Base-by-base conservation (phyloP, 2,888 invertebrate genomes). In the Melieria picta region DNA sequence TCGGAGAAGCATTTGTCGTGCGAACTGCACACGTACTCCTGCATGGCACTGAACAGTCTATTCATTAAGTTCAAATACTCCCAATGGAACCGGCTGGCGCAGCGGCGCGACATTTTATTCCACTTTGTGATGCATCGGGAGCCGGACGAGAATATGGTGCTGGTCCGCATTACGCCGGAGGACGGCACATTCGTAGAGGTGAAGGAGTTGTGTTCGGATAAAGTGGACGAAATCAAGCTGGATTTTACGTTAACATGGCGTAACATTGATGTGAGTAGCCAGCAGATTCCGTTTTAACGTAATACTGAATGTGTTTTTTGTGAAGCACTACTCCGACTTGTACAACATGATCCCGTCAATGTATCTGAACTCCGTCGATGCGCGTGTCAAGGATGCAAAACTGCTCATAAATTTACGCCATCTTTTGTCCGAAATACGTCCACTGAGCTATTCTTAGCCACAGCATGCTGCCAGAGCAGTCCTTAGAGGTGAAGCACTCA, bases 71-170 rank as follows among this genome's bases (percentile, higher is more conserved):
- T 82, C 69, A 65, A 50, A 48, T 77, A 73, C 4, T 85, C 83
- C 0, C 70, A 76, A 42, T 86, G 86, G 86, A 86, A 86, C 78
- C 81, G 83, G n/a, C 71, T 85, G 67, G 79, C 86, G 4, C 45
- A 75, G 4, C 80, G 84, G 7, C 80, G 86, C 9, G 79, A 82
- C 67, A 77, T 86, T 0, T 48, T 84, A 4, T 57, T 85, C 5
- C 74, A 79, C 65, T 79, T 82, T 74, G 80, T 80, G 30, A 80
- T 80, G 48, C 74, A 77, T 9, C 80, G 80, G 43, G 76, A 76
- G 4, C 16, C 72, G 0, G 77, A 80, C 11, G 77, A 80, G 9
- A 77, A 81, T 1, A 76, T 80, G 16, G 75, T 75, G 0, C 77
- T 78, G 3, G 45, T 84, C 13, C 81, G 80, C 9, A 71, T 86